A percentile compares a stretch with the other conserved stretches of the same genome.
Evolutionary conservation across 2,888 invertebrate species (phyloP).

Genomic region (Galerucella pusilla): DNA sequence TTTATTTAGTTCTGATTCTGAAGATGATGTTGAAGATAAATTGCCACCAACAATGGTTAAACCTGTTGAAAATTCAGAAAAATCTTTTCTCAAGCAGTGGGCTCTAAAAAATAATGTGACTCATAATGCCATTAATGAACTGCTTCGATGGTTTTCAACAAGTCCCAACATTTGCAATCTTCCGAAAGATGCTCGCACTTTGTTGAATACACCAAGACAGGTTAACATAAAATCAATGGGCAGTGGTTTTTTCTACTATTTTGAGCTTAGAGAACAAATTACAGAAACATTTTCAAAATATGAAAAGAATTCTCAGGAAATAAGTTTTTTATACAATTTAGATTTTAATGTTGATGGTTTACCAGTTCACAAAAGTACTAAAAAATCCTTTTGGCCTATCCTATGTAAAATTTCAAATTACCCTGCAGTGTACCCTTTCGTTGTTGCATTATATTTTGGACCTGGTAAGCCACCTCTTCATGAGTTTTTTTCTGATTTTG

Average conservation of each 20-base stretch:
- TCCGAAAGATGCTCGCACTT: slow-evolving; percentile 29
- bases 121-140: slow-evolving; percentile 25
- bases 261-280: not conserved
- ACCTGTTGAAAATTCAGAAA: no score
- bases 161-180: slow-evolving; percentile 25
- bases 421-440: slow-evolving; percentile 8
- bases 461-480: slow-evolving; percentile 16
- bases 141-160: slow-evolving; percentile 28
- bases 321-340: slow-evolving; percentile 18
- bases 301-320: not conserved
- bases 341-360: slow-evolving; percentile 28
- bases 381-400: slow-evolving; percentile 22
- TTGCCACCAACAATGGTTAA: no score
- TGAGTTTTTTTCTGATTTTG: slow-evolving; percentile 2
- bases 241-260: slow-evolving; percentile 25
- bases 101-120: slow-evolving; percentile 8
- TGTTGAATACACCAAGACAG: slow-evolving; percentile 30
- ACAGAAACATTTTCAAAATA: not conserved
- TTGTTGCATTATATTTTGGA: slow-evolving; percentile 19
- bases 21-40: no score
- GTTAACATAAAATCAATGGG: slow-evolving; percentile 25
- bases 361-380: not conserved
- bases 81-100: slow-evolving; percentile 4
- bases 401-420: slow-evolving; percentile 14
- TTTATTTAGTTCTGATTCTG: no score